Conservation (phyloP, 2,113 vertebrate species). For the Microcebus lehilahytsara region DNA sequence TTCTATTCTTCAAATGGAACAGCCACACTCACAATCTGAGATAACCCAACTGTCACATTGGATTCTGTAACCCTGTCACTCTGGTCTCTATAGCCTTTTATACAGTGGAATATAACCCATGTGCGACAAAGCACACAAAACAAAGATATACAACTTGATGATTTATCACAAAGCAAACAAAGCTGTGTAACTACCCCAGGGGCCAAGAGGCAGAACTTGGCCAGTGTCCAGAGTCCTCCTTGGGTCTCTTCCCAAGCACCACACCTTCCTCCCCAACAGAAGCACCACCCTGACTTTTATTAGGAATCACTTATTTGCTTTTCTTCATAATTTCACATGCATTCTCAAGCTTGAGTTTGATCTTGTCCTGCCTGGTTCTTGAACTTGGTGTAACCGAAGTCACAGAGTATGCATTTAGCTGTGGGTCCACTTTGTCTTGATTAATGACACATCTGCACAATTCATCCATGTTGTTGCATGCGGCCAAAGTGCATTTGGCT, state of each 20-base stretch:
- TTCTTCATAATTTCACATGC: neutral
- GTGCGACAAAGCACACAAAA: no score
- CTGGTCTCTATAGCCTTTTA: neutral
- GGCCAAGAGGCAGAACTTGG: neutral
- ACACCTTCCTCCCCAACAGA: neutral
- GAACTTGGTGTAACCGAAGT: neutral
- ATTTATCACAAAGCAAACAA: neutral
- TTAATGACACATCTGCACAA: fast-evolving
- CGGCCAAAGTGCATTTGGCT: neutral
- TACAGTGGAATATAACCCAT: neutral
- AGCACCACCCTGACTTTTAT: neutral
- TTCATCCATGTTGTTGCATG: fast-evolving
- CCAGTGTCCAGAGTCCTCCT: neutral
- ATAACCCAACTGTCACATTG: neutral
- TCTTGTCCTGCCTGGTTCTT: neutral
- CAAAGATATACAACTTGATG: neutral
- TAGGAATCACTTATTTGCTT: neutral
- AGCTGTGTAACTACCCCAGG: neutral
- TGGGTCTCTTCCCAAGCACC: neutral
- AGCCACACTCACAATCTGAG: neutral
- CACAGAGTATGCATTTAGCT: neutral
- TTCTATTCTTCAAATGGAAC: neutral
- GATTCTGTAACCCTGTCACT: neutral
- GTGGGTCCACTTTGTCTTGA: neutral
- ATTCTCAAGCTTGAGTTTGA: neutral